Evolutionary conservation across 2,797 vertebrate species (phyloP).

Genomic region (Holocentrus rufus): DNA sequence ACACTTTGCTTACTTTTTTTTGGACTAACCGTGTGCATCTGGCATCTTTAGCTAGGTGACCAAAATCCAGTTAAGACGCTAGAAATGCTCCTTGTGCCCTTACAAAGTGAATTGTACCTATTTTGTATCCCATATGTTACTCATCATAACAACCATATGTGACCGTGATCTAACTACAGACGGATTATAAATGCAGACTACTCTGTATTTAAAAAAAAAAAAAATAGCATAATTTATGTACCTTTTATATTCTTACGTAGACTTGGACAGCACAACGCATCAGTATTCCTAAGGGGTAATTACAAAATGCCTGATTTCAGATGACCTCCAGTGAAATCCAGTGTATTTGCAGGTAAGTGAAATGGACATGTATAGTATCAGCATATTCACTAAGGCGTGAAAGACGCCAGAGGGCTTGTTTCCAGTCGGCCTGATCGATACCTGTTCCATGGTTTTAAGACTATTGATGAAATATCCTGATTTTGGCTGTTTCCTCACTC

Average conservation of each 20-base stretch:
- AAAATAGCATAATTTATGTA: conserved; percentile 4
- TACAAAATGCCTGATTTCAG: no score
- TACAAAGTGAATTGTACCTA: conserved; percentile 29
- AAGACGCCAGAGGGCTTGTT: no score
- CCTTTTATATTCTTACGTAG: conserved; percentile 8
- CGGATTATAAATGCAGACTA: conserved; percentile 14
- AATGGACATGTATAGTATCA: background rate
- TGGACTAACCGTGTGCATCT: conserved; percentile 10
- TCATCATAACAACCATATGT: conserved; percentile 20
- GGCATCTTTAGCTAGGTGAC: conserved; percentile 8
- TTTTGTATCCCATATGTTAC: conserved; percentile 11
- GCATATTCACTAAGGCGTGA: background rate
- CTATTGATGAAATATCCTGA: conserved; percentile 8
- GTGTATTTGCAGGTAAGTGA: background rate
- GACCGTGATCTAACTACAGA: conserved; percentile 2
- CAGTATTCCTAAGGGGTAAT: background rate
- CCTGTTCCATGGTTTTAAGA: background rate
- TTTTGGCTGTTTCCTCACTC: conserved; percentile 14
- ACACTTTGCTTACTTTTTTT: background rate
- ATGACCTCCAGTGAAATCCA: background rate
- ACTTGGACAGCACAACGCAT: background rate
- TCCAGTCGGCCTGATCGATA: background rate
- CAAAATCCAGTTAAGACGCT: conserved; percentile 17
- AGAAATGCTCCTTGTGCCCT: conserved; percentile 35
- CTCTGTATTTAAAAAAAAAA: conserved; percentile 21